phyloP scores from a whole-genome alignment of 2,113 vertebrate genomes.

The Neodontobutis hainanensis region DNA sequence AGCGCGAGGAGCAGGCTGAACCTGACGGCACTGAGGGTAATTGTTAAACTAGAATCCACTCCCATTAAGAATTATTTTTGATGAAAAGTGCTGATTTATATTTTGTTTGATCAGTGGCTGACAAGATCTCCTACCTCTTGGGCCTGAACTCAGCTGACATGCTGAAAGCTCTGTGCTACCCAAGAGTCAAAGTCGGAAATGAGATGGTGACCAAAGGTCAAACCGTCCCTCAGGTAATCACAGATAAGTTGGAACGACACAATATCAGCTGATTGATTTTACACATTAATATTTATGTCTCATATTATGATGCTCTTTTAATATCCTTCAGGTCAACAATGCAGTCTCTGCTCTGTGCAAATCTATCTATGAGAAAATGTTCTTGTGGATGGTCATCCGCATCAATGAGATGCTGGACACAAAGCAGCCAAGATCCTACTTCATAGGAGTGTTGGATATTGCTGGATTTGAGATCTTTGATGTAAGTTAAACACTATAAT shows the following conservation, averaged over 20 bases:
- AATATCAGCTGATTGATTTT: not conserved
- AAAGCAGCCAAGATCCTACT: slow-evolving; percentile 76
- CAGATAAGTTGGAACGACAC: not conserved
- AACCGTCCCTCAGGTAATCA: slow-evolving; percentile 68
- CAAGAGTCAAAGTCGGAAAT: slow-evolving; percentile 72
- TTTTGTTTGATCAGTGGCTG: slow-evolving; percentile 49
- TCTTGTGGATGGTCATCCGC: slow-evolving; percentile 82
- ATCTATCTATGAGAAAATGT: slow-evolving; percentile 83
- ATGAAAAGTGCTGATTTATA: not conserved
- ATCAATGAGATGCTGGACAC: slow-evolving; percentile 83
- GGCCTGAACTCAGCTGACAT: slow-evolving; percentile 83
- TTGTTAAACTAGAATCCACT: not conserved
- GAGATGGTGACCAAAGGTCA: slow-evolving; percentile 74
- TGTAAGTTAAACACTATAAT: slow-evolving; percentile 55
- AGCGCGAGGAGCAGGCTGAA: not conserved
- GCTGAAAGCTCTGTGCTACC: slow-evolving; percentile 79
- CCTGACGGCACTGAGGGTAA: slow-evolving; percentile 12
- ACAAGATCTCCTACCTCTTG: slow-evolving; percentile 77
- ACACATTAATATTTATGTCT: too few species aligned
- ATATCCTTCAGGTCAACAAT: slow-evolving; percentile 72
- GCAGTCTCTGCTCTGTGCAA: slow-evolving; percentile 75
- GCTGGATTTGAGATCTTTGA: slow-evolving; percentile 84
- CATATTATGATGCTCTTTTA: not conserved
- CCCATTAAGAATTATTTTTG: too few species aligned
- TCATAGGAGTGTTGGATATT: slow-evolving; percentile 81